These are phyloP conservation scores for Drosophila lini DNA, from an alignment of 1,140 invertebrate genomes.

Conservation along the genomic window DNA sequence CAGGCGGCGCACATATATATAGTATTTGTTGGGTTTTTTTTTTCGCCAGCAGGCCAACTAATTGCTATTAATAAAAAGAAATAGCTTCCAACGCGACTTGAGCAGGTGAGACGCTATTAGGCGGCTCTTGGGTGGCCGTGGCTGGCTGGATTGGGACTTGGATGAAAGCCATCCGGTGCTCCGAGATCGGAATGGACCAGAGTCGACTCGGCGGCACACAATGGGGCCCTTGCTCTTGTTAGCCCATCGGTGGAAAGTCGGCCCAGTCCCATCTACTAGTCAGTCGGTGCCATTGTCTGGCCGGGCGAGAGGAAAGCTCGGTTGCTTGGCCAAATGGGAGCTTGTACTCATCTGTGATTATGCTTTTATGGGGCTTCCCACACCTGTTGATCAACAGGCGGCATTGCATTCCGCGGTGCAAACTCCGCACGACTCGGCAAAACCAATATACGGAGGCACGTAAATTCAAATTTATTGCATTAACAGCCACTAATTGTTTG, in stretches of 20 bases:
- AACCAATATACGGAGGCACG: constrained; percentile 40
- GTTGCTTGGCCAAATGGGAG: constrained; percentile 50
- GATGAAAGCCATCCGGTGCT: constrained; percentile 32
- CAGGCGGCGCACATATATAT: constrained; percentile 37
- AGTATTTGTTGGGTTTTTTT: constrained; percentile 31
- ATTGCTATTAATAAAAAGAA: constrained; percentile 78
- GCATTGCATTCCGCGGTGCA: constrained; percentile 38
- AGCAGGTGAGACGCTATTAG: constrained; percentile 53
- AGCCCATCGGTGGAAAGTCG: constrained; percentile 54
- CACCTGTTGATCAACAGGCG: constrained; percentile 46
- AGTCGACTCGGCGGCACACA: constrained; percentile 13
- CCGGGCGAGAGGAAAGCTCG: constrained; percentile 34
- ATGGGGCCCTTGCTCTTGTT: constrained; percentile 57
- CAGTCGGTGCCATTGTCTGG: constrained; percentile 42
- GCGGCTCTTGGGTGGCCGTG: constrained; percentile 53
- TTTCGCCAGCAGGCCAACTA: constrained; percentile 49
- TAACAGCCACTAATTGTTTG: constrained; percentile 57
- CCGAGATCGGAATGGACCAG: constrained; percentile 23
- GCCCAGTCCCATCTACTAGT: constrained; percentile 25
- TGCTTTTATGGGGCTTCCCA: constrained; percentile 55
- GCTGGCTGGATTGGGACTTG: constrained; percentile 25
- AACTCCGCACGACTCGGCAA: constrained; percentile 38
- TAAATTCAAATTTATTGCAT: constrained; percentile 60
- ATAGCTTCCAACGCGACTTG: constrained; percentile 35
- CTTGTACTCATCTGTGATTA: constrained; percentile 49